Conservation (phyloP, 2,888 invertebrate genomes). For the Siphonodentalium dalli region DNA sequence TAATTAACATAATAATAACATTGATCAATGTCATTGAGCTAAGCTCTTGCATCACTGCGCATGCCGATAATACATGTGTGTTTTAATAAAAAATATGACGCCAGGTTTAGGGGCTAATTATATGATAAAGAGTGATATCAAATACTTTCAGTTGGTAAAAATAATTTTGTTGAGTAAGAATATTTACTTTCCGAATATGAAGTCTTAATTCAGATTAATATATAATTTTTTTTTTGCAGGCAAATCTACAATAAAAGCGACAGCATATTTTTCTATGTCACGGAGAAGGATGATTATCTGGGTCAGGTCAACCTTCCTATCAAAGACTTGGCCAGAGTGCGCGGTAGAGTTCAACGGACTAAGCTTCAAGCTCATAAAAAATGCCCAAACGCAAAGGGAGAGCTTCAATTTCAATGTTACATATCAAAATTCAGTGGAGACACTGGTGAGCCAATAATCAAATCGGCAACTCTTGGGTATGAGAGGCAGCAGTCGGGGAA, state of each 20-base stretch:
- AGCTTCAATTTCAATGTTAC: conserved; percentile 56
- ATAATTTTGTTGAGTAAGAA: too few relatives aligned
- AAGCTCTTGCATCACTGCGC: too few relatives aligned
- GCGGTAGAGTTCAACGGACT: conserved; percentile 39
- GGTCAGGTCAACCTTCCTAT: conserved; percentile 55
- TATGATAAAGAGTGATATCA: too few relatives aligned
- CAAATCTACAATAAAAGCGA: conserved; percentile 42
- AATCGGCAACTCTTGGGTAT: conserved; percentile 8
- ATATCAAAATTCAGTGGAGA: conserved; percentile 57
- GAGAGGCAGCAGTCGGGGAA: background rate
- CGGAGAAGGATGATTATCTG: conserved; percentile 58
- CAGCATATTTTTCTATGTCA: conserved; percentile 55
- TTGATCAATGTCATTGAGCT: too few relatives aligned
- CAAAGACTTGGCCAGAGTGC: conserved; percentile 38
- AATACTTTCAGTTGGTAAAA: too few relatives aligned
- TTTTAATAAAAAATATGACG: too few relatives aligned
- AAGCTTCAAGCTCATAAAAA: conserved; percentile 59
- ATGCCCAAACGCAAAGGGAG: conserved; percentile 55
- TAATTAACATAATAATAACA: too few relatives aligned
- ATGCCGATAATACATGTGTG: too few relatives aligned
- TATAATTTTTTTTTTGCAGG: conserved; percentile 34
- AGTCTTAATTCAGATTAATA: background rate
- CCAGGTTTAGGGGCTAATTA: too few relatives aligned
- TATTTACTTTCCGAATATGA: too few relatives aligned
- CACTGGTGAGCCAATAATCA: conserved; percentile 25